Conservation (phyloP, 2,113 vertebrate species). For the Pampusana beccarii region DNA sequence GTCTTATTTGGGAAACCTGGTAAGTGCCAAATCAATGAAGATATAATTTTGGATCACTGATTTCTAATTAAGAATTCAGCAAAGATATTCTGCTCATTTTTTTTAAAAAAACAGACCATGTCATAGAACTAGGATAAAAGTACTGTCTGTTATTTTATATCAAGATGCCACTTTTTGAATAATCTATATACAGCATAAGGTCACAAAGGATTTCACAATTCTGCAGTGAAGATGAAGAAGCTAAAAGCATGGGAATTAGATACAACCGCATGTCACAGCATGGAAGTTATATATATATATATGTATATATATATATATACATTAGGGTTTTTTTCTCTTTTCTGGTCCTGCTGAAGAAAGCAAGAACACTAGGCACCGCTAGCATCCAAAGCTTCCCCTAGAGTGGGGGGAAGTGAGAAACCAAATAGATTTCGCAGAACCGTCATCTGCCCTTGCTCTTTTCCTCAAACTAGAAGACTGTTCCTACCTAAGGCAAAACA, state of each 20-base stretch:
- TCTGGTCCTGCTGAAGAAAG: not conserved
- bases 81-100: not conserved
- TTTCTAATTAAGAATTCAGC: not conserved
- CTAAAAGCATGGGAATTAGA: not conserved
- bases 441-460: not conserved
- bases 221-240: not conserved
- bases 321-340: not conserved
- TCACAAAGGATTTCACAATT: not conserved
- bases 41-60: not conserved
- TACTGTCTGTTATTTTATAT: not conserved
- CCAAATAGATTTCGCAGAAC: not conserved
- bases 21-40: slow-evolving; percentile 35
- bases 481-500: not conserved
- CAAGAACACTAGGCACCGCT: not conserved
- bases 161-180: not conserved
- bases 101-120: not conserved
- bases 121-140: not conserved
- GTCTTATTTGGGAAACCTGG: not conserved
- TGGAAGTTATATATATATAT: not conserved
- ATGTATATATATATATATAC: too few relatives aligned
- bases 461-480: not conserved
- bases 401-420: not conserved
- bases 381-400: not conserved
- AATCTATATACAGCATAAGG: not conserved
- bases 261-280: not conserved